A percentile compares a stretch with the other conserved stretches of the same genome.
Conservation (phyloP, 2,113 vertebrate genomes). For the Aramus guarauna region DNA sequence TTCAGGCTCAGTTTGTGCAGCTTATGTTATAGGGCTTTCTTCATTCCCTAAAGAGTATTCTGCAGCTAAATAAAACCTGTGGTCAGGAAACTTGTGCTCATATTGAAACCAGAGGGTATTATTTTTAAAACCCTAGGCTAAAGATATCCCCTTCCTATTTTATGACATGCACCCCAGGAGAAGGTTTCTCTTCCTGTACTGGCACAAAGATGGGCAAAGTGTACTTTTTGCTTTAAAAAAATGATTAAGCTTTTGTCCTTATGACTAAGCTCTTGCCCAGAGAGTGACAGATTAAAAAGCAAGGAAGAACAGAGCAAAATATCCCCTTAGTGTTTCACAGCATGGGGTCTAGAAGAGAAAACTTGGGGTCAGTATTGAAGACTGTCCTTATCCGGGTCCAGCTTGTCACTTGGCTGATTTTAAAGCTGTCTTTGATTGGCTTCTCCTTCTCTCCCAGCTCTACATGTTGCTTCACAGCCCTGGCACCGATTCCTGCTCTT, state of each 20-base stretch:
- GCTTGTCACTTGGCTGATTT: not conserved
- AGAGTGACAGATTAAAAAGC: not conserved
- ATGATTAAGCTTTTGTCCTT: not conserved
- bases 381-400: not conserved
- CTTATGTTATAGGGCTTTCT: not conserved
- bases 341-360: not conserved
- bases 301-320: not conserved
- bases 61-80: conserved; percentile 43
- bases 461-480: conserved; percentile 81
- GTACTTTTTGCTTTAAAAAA: conserved; percentile 7
- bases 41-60: conserved; percentile 10
- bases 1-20: not conserved
- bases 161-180: not conserved
- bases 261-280: not conserved
- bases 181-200: not conserved
- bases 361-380: not conserved
- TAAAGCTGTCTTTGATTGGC: not conserved
- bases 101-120: conserved; percentile 23
- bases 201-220: not conserved
- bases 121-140: conserved; percentile 25
- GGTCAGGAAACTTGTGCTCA: conserved; percentile 29
- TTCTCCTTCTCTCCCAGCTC: conserved; percentile 70
- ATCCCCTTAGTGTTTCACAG: not conserved
- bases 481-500: conserved; percentile 88
- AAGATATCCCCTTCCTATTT: conserved; percentile 4